phyloP scores from a whole-genome alignment of 2,888 invertebrate genomes.

The Aricia artaxerxes region DNA sequence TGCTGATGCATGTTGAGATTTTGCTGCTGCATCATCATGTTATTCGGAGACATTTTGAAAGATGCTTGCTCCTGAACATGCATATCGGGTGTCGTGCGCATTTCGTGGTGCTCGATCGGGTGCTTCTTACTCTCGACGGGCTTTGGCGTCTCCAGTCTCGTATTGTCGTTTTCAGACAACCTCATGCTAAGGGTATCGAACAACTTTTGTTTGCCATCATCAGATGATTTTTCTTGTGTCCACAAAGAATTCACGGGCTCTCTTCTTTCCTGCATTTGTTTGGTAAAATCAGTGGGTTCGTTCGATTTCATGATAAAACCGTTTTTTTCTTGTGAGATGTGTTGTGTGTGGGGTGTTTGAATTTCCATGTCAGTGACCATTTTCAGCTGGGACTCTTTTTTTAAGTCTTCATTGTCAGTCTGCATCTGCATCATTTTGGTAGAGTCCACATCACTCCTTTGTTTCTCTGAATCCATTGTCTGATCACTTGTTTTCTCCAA shows the following conservation, averaged over 20 bases:
- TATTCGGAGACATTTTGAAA: conserved; percentile 28
- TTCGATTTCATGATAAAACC: conserved; percentile 11
- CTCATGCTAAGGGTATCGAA: conserved; percentile 18
- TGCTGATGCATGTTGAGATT: conserved; percentile 17
- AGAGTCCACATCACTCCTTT: conserved; percentile 8
- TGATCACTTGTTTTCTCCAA: neutral
- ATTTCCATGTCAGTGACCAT: conserved; percentile 3
- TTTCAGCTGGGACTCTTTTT: conserved; percentile 1
- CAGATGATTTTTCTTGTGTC: conserved; percentile 15
- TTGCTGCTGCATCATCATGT: conserved; percentile 24
- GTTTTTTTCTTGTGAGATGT: neutral
- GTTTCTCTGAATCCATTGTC: neutral
- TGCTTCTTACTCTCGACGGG: neutral
- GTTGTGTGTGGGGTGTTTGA: neutral
- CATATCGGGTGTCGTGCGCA: conserved; percentile 8
- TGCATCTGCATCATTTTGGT: neutral
- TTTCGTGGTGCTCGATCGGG: neutral
- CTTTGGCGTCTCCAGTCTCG: neutral
- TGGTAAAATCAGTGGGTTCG: neutral
- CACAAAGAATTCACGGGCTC: neutral
- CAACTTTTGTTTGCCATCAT: conserved; percentile 22
- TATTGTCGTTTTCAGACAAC: conserved; percentile 16
- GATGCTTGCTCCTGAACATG: conserved; percentile 7
- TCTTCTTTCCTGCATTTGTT: neutral
- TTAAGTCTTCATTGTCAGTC: neutral